Conservation (phyloP, 2,113 vertebrate species). For the Cheirogaleus medius region DNA sequence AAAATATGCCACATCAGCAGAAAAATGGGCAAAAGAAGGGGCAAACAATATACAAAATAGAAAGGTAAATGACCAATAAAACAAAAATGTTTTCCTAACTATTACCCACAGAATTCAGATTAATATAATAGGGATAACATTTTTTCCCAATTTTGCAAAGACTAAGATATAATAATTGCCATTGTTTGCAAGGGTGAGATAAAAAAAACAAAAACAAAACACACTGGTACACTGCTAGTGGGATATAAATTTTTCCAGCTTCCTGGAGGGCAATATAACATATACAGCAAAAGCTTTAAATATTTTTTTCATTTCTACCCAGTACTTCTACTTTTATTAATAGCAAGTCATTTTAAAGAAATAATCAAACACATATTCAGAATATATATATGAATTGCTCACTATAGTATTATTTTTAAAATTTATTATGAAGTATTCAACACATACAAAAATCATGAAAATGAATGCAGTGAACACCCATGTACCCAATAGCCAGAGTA, state of each 20-base stretch:
- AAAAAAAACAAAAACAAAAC: neutral
- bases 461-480: neutral
- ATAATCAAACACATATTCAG: neutral
- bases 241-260: neutral
- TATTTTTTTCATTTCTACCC: neutral
- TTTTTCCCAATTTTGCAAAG: neutral
- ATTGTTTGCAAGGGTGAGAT: neutral
- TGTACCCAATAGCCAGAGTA: neutral
- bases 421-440: neutral
- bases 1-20: neutral
- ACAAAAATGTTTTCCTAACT: neutral
- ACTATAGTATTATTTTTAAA: neutral
- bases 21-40: neutral
- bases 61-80: neutral
- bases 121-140: neutral
- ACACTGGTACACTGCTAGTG: neutral
- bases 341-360: constrained; percentile 24
- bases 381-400: neutral
- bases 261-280: neutral
- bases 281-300: neutral
- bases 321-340: neutral
- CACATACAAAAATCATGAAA: neutral
- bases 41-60: neutral
- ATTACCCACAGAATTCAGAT: neutral
- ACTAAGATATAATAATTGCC: neutral